Evolutionary conservation across 2,797 vertebrate species (phyloP), one percentile per base, ranked within the genome.

Genomic region (Antennarius maculatus): DNA sequence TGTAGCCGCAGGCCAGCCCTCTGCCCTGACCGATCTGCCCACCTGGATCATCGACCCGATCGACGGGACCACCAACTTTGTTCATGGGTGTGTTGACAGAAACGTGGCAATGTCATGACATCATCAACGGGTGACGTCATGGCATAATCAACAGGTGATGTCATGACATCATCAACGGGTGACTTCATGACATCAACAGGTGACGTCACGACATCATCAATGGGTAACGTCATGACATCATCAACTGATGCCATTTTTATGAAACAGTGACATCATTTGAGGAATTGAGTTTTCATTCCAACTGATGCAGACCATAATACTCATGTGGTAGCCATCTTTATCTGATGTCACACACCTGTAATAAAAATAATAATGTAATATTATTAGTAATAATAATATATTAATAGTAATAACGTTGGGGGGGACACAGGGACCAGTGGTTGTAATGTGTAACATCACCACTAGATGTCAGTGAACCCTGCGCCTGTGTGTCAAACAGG

Each of bases 1-100:
- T 0, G 97, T 98, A 69, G 95, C 97, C 31, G 95, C 95, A 41
- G 97, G 97, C 46, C 92, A 94, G 47, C 82, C 89, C 34, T 94
- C 95, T 45, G 6, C 91, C 66, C 88, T 98, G 74, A 95, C 95
- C 0, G 92, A 95, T 61, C 86, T 79, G 39, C 96, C 97, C 37
- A 98, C 97, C 0, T 98, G 97, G 97, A 97, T 98, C 85, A 94
- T 98, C 37, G 97, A 98, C 77, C 97, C 97, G 4, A 94, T 99
- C 37, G 97, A 99, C 1, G 97, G 97, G 54, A 99, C 97, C 0
- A 99, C 97, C 41, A 99, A 99, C 91, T 99, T 98, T 8, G 96
- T 99, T 54, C 97, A 99, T 29, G 89, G 93, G 97, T 88, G 50
- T 11, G 5, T 27, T 34, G 16, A 15, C 5, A 16, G 37, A 12